These are phyloP conservation scores for Sylvia atricapilla DNA, from an alignment of 2,113 vertebrate genomes.

Conservation along the genomic window DNA sequence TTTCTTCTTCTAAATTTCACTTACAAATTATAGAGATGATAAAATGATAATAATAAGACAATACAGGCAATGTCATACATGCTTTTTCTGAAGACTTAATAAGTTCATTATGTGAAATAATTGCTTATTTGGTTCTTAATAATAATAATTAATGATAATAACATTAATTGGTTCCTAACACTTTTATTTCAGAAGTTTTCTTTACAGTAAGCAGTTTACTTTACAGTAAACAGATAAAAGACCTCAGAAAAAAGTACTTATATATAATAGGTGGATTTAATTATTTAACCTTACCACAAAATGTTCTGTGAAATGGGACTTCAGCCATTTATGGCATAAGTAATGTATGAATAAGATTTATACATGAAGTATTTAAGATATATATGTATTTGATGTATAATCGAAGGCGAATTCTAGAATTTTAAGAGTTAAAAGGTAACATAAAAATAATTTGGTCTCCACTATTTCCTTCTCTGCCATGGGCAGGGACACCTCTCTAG, in stretches of 20 bases:
- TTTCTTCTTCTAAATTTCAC: background rate
- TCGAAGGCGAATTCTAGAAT: background rate
- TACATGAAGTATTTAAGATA: background rate
- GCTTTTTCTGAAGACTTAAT: background rate
- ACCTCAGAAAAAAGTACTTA: background rate
- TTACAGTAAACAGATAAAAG: background rate
- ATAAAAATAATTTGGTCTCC: background rate
- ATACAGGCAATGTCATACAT: background rate
- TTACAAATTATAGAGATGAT: background rate
- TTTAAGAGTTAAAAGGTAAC: background rate
- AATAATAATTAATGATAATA: background rate
- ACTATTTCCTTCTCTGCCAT: accelerated
- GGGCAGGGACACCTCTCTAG: background rate
- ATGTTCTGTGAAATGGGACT: background rate
- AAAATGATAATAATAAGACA: background rate
- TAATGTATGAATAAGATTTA: background rate
- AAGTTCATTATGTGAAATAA: background rate
- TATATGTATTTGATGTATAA: background rate
- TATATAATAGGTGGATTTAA: background rate
- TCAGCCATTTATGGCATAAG: background rate
- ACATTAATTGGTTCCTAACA: background rate
- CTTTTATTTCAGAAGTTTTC: background rate
- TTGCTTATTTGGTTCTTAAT: background rate
- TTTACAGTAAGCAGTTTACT: background rate
- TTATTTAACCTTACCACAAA: background rate